These are phyloP conservation scores for Coecobrya sp. DNA, from an alignment of 2,888 invertebrate genomes.

Conservation along the genomic window DNA sequence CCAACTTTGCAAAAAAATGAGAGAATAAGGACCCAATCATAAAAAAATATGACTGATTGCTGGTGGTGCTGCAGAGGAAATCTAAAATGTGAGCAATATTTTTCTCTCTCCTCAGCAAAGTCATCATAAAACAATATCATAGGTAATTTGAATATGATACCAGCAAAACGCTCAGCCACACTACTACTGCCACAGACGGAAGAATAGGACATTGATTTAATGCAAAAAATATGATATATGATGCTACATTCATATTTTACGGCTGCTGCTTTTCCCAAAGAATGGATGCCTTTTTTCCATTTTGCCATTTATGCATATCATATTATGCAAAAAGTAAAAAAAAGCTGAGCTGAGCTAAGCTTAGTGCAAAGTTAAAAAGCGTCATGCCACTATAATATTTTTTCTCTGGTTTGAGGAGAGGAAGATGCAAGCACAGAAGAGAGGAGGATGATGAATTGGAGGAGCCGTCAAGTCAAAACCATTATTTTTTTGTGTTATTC, in stretches of 20 bases:
- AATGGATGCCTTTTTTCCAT: not conserved
- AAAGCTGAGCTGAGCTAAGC: conserved; percentile 10
- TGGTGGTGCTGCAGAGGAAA: not conserved
- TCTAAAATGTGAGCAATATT: not conserved
- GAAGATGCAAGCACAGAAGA: not conserved
- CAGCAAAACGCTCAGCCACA: too few species aligned
- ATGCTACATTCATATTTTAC: not conserved
- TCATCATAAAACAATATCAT: not conserved
- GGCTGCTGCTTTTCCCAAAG: not conserved
- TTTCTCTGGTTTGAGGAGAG: not conserved
- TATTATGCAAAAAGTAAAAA: not conserved
- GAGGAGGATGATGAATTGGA: conserved; percentile 68
- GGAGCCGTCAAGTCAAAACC: conserved; percentile 68
- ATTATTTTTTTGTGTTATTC: conserved; percentile 33
- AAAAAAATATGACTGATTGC: conserved; percentile 14
- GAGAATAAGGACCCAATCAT: not conserved
- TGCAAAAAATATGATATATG: conserved; percentile 34
- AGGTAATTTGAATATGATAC: not conserved
- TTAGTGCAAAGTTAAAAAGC: not conserved
- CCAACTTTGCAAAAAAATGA: not conserved
- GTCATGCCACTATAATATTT: too few species aligned
- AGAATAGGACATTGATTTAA: conserved; percentile 11
- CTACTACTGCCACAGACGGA: too few species aligned
- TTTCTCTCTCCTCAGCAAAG: not conserved
- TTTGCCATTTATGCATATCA: too few species aligned